Base-by-base conservation (phyloP, 2,888 invertebrate species). In the Halictus quadricinctus region DNA sequence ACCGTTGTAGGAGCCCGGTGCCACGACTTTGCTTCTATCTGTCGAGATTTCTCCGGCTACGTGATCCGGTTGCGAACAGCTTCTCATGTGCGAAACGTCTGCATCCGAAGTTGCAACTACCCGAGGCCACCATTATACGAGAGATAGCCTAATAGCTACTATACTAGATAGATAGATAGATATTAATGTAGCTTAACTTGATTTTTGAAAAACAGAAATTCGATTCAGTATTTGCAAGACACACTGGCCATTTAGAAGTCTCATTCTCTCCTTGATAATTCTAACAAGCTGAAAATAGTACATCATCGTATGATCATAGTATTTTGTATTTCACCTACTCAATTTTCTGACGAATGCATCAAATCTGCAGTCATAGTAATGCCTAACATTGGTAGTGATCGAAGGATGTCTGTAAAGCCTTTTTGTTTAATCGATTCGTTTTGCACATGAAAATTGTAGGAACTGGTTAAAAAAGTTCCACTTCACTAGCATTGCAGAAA, bases 1-100 rank as follows among this genome's bases (percentile, higher is more conserved):
- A 76, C 72, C 83, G 77, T 80, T 81, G 80, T 76, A 43, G n/a
- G 46, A 82, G 79, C 81, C 82, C 76, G 85, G 85, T 66, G 66
- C 66, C 36, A 36, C 66, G 66, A 80, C 77, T 73, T 79, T 76
- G 74, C 87, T 83, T 87, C 86, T 90, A 87, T 90, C 90, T 87
- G 90, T 90, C 84, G 92, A 93, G 92, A 93, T 93, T 93, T 92
- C 88, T 88, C 87, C 80, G 73, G 81, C 81, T 91, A 93, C 92
- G 92, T 93, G 92, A 92, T 90, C 89, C 64, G 91, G 84, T 79
- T 93, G 84, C 83, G 77, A 88, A 92, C 82, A 60, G 15, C 25
- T 69, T 46, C 77, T 76, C 77, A 64, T 70, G 50, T 36, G 21
- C 29, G 50, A 73, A 70, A 70, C 12, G 70, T 70, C 70, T 70